Evolutionary conservation across 2,888 invertebrate genomes (phyloP).

Genomic region (Petrolisthes manimaculis): DNA sequence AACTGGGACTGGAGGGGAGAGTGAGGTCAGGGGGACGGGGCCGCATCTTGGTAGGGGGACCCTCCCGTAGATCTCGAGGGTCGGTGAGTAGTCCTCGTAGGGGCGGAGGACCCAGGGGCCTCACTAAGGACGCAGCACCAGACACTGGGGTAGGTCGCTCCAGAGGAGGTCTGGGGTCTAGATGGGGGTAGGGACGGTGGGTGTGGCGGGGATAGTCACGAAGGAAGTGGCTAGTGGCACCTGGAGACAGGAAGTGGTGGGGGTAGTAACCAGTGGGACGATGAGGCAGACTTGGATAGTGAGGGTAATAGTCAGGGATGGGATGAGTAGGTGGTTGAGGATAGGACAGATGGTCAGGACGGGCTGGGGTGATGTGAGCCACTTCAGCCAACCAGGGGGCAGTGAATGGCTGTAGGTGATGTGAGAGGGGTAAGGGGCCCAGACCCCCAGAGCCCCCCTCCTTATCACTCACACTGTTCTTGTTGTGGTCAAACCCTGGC

Average conservation of each 20-base stretch:
- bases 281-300: conserved; percentile 55
- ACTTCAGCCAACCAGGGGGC: conserved; percentile 65
- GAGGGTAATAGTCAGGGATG: conserved; percentile 63
- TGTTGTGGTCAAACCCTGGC: conserved; percentile 59
- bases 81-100: conserved; percentile 41
- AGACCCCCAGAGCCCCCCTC: conserved; percentile 41
- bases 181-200: conserved; percentile 48
- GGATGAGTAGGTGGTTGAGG: conserved; percentile 47
- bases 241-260: conserved; percentile 56
- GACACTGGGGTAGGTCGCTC: conserved; percentile 51
- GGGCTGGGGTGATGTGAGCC: conserved; percentile 63
- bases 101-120: conserved; percentile 54
- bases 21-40: conserved; percentile 39
- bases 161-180: conserved; percentile 39
- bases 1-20: conserved; percentile 35
- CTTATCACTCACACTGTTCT: conserved; percentile 54
- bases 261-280: conserved; percentile 53
- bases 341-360: conserved; percentile 50
- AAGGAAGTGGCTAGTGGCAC: conserved; percentile 53
- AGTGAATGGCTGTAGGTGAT: conserved; percentile 63
- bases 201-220: conserved; percentile 54
- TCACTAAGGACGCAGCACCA: conserved; percentile 38
- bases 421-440: conserved; percentile 27
- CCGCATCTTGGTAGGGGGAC: conserved; percentile 24
- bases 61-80: conserved; percentile 39